Evolutionary conservation across 2,797 vertebrate genomes (phyloP).

Genomic region (Fistularia tabacaria): DNA sequence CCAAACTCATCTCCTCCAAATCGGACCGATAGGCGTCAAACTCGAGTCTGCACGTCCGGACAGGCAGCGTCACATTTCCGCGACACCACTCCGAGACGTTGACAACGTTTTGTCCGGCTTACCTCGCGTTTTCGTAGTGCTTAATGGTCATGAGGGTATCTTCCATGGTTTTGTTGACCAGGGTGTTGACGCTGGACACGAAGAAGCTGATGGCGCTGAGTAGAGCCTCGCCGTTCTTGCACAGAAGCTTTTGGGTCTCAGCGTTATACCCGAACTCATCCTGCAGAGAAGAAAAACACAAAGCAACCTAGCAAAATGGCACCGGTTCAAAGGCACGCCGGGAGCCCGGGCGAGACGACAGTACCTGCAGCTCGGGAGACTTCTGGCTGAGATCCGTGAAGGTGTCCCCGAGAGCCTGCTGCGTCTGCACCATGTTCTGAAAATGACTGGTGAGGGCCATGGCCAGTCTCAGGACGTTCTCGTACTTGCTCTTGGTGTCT

Average conservation of each 20-base stretch:
- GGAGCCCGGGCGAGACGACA: background rate
- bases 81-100: background rate
- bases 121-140: conserved; percentile 93
- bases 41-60: conserved; percentile 78
- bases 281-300: conserved; percentile 58
- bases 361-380: conserved; percentile 93
- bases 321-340: background rate
- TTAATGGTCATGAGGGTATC: conserved; percentile 95
- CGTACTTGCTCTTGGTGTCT: conserved; percentile 93
- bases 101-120: background rate
- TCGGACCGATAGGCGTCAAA: conserved; percentile 94
- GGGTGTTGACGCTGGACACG: conserved; percentile 91
- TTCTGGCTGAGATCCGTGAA: conserved; percentile 98
- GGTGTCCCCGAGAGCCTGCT: conserved; percentile 91
- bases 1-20: conserved; percentile 91
- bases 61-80: background rate
- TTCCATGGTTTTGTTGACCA: conserved; percentile 99
- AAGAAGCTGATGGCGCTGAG: conserved; percentile 94
- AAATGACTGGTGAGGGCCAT: conserved; percentile 86
- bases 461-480: conserved; percentile 85
- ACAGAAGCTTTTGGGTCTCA: conserved; percentile 92
- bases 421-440: conserved; percentile 92
- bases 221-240: conserved; percentile 93
- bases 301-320: background rate
- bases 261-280: conserved; percentile 98